These are phyloP conservation scores for Pseudolaguvia tuberculata DNA, from an alignment of 2,113 vertebrate species.

Conservation along the genomic window DNA sequence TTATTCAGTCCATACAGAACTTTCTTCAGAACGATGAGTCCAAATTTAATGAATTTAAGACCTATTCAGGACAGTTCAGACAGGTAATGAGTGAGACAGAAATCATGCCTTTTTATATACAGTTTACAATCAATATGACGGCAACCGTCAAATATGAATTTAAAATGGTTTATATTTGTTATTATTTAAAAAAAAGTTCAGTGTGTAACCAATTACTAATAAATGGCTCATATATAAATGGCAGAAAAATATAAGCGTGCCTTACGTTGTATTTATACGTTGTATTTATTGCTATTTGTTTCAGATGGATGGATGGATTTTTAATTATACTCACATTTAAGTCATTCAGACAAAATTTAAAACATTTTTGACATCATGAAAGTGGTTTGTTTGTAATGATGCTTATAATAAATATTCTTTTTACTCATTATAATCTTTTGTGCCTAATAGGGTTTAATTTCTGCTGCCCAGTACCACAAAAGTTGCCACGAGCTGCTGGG, in stretches of 20 bases:
- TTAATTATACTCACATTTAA: too few relatives aligned
- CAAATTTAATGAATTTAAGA: slow-evolving; percentile 90
- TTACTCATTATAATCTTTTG: neutral
- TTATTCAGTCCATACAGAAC: slow-evolving; percentile 89
- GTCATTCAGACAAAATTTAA: too few relatives aligned
- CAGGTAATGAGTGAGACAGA: slow-evolving; percentile 72
- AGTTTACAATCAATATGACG: too few relatives aligned
- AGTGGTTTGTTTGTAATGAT: neutral
- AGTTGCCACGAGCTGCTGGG: slow-evolving; percentile 82
- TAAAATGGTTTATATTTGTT: too few relatives aligned
- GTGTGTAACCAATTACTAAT: too few relatives aligned
- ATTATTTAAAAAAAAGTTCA: too few relatives aligned
- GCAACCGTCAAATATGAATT: too few relatives aligned
- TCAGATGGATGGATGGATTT: too few relatives aligned
- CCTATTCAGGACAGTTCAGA: slow-evolving; percentile 90
- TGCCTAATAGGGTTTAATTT: slow-evolving; percentile 77
- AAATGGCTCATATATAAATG: too few relatives aligned
- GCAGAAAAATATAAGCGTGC: too few relatives aligned
- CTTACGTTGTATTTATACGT: too few relatives aligned
- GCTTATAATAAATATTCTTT: neutral
- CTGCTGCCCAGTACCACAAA: slow-evolving; percentile 85
- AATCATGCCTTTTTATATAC: neutral
- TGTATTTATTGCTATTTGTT: too few relatives aligned
- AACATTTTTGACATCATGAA: neutral
- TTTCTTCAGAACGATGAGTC: slow-evolving; percentile 85